Base-by-base conservation (phyloP, 2,888 invertebrate genomes). In the Idaea dimidiata region DNA sequence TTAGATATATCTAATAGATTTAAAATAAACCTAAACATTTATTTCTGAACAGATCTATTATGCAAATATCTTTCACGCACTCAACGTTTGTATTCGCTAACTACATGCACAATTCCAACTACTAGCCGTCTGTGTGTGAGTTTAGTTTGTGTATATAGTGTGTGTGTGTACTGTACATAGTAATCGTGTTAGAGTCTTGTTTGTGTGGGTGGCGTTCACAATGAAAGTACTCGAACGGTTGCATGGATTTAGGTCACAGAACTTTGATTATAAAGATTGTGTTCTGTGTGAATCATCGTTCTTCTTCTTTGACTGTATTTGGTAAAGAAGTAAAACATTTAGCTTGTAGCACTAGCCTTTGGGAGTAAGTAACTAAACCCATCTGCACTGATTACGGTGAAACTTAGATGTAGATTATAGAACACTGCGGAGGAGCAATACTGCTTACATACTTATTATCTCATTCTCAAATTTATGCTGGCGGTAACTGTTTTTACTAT, bases 191-290 rank as follows among this genome's bases (percentile, higher is more conserved):
- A 43, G 43, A 1, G 0, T 31, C 54, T 60, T 73, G 69, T 68
- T 63, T 74, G 80, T 86, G 83, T 80, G 81, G 74, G 84, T 74
- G 81, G 85, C 86, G 86, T 88, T 88, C 87, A 91, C 91, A 92
- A 91, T 91, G 91, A 91, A 91, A 91, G 91, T 90, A 91, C 88
- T 85, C 82, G 86, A 8, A 80, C 84, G 83, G 88, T 90, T 90
- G 89, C 89, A 82, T 78, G 87, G 89, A 92, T 91, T 91, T 91
- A 84, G 91, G 91, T 92, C 91, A 91, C 82, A 89, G 88, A 83
- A 76, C 85, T 91, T 89, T 91, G 91, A 91, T 92, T 90, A 89
- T 86, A 87, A 88, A 90, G 90, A 92, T 91, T 91, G 89, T 84
- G 81, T 75, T 76, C 78, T 85, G 87, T 89, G 90, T 91, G 91